A percentile compares a stretch with the other conserved stretches of the same genome.
These are phyloP conservation scores for Strigamia maritima DNA, from an alignment of 2,888 invertebrate species.

Conservation along the genomic window DNA sequence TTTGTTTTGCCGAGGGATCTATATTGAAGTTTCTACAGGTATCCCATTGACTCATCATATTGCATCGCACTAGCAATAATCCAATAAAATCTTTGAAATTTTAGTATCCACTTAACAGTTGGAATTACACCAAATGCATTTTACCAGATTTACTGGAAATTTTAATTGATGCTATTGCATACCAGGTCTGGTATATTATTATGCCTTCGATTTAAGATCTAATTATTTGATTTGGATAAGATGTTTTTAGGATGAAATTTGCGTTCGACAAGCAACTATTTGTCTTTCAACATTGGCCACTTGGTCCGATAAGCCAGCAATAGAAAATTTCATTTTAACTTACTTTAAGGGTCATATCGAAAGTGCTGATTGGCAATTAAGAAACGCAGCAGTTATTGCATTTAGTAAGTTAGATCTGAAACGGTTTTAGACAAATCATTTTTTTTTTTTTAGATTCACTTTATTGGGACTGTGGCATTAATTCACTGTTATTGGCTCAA, in stretches of 20 bases:
- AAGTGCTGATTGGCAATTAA: background rate
- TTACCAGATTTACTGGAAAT: background rate
- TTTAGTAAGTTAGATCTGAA: background rate
- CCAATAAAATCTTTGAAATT: background rate
- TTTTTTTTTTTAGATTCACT: background rate
- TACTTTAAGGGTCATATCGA: background rate
- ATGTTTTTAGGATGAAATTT: background rate
- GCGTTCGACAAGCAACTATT: background rate
- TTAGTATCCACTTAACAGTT: background rate
- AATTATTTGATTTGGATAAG: background rate
- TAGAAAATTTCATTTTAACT: background rate
- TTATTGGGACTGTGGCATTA: background rate
- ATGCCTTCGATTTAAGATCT: too few species aligned
- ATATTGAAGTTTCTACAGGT: background rate
- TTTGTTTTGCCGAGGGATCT: constrained; percentile 1
- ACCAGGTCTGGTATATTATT: background rate
- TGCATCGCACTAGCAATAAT: background rate
- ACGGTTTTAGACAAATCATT: background rate
- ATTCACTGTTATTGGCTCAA: background rate
- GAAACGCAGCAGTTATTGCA: background rate
- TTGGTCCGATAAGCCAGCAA: background rate
- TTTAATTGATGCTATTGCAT: background rate
- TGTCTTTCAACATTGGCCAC: background rate
- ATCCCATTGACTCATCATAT: background rate
- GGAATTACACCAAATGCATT: background rate